These are phyloP conservation scores for Drosophila tripunctata DNA, from an alignment of 2,888 invertebrate species.

Conservation along the genomic window DNA sequence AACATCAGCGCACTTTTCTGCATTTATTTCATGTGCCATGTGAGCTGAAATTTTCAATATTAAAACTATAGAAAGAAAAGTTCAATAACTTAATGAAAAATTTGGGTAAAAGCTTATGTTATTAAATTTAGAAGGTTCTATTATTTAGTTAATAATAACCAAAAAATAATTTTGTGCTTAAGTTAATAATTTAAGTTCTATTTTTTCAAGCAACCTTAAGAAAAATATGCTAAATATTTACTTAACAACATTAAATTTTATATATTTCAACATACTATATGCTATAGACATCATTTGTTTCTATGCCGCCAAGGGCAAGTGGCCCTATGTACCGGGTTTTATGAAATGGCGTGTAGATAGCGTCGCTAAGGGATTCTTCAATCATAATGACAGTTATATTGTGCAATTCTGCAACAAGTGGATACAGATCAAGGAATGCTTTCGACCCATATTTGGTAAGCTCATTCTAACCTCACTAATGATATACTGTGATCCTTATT, in stretches of 20 bases:
- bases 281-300: slow-evolving; percentile 82
- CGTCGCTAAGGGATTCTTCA: slow-evolving; percentile 79
- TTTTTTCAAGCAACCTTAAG: too few relatives aligned
- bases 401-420: slow-evolving; percentile 81
- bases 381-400: slow-evolving; percentile 80
- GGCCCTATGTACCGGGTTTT: slow-evolving; percentile 83
- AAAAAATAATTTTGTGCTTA: too few relatives aligned
- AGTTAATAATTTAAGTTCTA: too few relatives aligned
- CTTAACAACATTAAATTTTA: too few relatives aligned
- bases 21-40: slow-evolving; percentile 83
- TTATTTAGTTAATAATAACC: too few relatives aligned
- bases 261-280: too few relatives aligned
- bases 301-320: slow-evolving; percentile 84
- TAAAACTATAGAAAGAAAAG: too few relatives aligned
- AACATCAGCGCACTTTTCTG: slow-evolving; percentile 80
- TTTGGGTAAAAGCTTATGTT: too few relatives aligned
- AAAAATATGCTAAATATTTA: too few relatives aligned
- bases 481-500: background rate
- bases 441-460: slow-evolving; percentile 79
- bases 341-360: slow-evolving; percentile 81
- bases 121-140: too few relatives aligned
- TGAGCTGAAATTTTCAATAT: slow-evolving; percentile 46
- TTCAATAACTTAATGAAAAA: too few relatives aligned
- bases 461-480: background rate
- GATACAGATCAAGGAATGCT: slow-evolving; percentile 83